These are phyloP conservation scores for Rhagonycha lutea DNA, from an alignment of 2,888 invertebrate genomes.

Conservation along the genomic window DNA sequence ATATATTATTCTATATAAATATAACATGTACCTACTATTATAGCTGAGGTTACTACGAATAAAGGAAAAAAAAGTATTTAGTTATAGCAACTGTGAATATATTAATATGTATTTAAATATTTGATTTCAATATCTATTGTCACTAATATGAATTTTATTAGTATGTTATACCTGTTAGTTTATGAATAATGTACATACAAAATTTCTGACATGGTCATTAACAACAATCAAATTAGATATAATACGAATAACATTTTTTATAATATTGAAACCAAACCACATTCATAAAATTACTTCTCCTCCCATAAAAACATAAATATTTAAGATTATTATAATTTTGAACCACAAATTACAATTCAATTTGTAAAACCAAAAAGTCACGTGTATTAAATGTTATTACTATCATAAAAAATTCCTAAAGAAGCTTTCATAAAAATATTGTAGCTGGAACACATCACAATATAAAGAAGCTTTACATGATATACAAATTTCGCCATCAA, in stretches of 20 bases:
- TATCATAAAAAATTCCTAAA: too few relatives aligned
- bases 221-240: background rate
- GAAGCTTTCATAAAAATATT: too few relatives aligned
- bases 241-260: background rate
- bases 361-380: too few relatives aligned
- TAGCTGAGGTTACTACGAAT: too few relatives aligned
- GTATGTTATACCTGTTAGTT: background rate
- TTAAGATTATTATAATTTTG: background rate
- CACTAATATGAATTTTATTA: background rate
- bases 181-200: background rate
- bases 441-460: too few relatives aligned
- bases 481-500: too few relatives aligned
- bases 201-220: background rate
- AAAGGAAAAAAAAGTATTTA: background rate
- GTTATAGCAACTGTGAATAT: background rate
- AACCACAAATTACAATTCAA: too few relatives aligned
- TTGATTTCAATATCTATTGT: background rate
- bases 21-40: too few relatives aligned
- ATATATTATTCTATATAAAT: too few relatives aligned
- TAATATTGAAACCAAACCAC: background rate
- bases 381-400: too few relatives aligned
- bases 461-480: too few relatives aligned
- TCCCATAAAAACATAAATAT: background rate
- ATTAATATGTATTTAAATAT: background rate
- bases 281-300: background rate